Base-by-base conservation (phyloP, 2,113 vertebrate species). In the Petroica traversi region DNA sequence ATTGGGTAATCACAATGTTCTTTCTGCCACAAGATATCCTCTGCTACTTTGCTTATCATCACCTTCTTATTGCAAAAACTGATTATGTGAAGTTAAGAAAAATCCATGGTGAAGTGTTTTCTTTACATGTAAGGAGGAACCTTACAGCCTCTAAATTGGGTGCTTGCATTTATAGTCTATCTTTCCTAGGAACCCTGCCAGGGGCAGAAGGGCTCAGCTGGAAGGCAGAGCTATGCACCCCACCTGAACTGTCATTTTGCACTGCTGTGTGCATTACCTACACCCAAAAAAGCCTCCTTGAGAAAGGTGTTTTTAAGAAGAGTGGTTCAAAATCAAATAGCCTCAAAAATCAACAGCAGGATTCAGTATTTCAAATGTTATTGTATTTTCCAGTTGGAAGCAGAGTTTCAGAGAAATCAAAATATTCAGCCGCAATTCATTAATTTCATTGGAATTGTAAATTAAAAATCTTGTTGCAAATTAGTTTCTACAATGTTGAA, bases 391-490 rank as follows among this genome's bases (percentile, higher is more conserved):
- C 31, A 38, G 12, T 6, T 20, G 13, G 25, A 88, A 94, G 9
- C 6, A 64, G 29, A 76, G 36, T 45, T 90, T 83, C 26, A 54
- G 59, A 43, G 20, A 80, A 83, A 90, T 46, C 58, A 69, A 88
- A 93, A 77, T 88, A 67, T 80, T 90, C 74, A 43, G 11, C 16
- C 66, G 63, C 19, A 90, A 67, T 31, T 84, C 89, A 51, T 59
- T 91, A 74, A 84, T 93, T 80, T 84, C 55, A 88, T 73, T 86
- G 51, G 43, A 84, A 58, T 58, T 90, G 41, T 80, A 71, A 91
- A 95, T 92, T 76, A 4, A 88, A 85, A 86, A 84, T 48, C 63
- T 86, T 93, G 33, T 82, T 83, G 68, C 38, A 85, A 94, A 88
- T 92, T 90, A 88, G 54, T 93, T 91, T 93, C 54, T 74, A 29